Conservation (phyloP, 2,113 vertebrate species). For the Emydura subglobosa region DNA sequence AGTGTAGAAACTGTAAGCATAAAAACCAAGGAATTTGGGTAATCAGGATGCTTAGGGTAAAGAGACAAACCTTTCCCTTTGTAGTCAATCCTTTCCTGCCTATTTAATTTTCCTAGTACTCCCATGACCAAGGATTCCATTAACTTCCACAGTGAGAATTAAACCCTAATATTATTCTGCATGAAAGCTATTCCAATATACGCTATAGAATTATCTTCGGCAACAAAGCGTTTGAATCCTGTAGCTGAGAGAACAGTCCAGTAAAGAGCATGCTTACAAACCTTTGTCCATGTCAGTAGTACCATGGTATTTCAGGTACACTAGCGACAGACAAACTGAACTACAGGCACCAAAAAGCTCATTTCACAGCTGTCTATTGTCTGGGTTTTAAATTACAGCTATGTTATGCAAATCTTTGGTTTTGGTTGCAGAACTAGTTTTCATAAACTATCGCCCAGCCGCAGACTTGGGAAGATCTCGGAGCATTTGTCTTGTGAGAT, state of each 20-base stretch:
- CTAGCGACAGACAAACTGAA: neutral
- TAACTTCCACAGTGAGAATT: neutral
- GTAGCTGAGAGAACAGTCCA: neutral
- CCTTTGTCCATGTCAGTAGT: slow-evolving; percentile 56
- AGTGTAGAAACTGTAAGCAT: neutral
- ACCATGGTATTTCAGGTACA: slow-evolving; percentile 52
- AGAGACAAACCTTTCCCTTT: neutral
- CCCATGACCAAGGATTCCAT: neutral
- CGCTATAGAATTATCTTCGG: neutral
- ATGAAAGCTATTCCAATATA: neutral
- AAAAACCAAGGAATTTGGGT: neutral
- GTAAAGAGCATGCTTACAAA: neutral
- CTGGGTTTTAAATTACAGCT: slow-evolving; percentile 68
- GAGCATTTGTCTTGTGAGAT: neutral
- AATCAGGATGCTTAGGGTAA: neutral
- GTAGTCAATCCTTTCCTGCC: neutral
- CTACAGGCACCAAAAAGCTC: slow-evolving; percentile 14
- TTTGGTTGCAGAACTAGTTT: slow-evolving; percentile 69
- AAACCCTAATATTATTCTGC: neutral
- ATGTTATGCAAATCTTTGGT: slow-evolving; percentile 37
- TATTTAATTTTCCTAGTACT: neutral
- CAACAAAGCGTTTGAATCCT: neutral
- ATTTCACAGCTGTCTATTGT: slow-evolving; percentile 52
- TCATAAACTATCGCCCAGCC: slow-evolving; percentile 63
- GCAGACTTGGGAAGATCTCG: slow-evolving; percentile 47